Evolutionary conservation across 2,797 vertebrate genomes (phyloP).

Genomic region (Myiothlypis chrysogaster): DNA sequence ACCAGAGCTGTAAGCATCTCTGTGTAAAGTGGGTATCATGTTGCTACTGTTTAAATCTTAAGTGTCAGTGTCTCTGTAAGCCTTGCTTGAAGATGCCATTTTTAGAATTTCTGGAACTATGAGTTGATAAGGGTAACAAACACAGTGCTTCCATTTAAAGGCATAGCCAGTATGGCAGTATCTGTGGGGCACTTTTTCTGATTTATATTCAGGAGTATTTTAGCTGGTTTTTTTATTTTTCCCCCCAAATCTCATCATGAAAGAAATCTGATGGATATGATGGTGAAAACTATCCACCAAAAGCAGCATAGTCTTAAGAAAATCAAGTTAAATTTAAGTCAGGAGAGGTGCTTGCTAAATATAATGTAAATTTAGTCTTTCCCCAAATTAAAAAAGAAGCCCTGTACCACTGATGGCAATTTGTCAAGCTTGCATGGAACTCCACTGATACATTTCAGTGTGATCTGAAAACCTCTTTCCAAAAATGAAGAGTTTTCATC

Average conservation of each 20-base stretch:
- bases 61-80: background rate
- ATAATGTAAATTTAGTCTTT: background rate
- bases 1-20: background rate
- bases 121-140: background rate
- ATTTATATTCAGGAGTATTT: background rate
- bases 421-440: background rate
- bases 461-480: background rate
- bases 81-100: background rate
- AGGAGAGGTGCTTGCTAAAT: background rate
- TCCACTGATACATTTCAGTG: background rate
- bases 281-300: background rate
- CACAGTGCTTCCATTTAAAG: background rate
- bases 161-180: background rate
- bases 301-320: background rate
- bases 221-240: background rate
- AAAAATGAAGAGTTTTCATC: background rate
- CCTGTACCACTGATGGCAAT: background rate
- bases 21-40: background rate
- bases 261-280: background rate
- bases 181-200: background rate
- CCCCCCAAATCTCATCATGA: background rate
- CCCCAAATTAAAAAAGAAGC: background rate
- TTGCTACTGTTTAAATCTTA: background rate
- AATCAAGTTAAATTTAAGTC: background rate
- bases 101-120: background rate